A percentile compares a stretch with the other conserved stretches of the same genome.
Evolutionary conservation across 2,888 invertebrate genomes (phyloP).

Genomic region (Drosophila neonasuta): DNA sequence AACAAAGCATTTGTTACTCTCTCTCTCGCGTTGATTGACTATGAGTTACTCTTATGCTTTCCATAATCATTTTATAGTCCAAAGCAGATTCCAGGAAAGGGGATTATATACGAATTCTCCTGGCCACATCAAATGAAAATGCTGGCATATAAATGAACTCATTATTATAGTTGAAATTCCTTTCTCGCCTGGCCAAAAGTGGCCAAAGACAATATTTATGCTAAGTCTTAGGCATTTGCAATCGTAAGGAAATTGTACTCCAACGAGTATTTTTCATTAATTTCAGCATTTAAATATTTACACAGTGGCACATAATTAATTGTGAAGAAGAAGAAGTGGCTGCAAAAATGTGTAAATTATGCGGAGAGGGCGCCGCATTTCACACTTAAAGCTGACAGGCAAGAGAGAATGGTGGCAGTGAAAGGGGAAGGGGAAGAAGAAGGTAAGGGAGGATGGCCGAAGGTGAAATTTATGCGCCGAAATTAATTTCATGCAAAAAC

Average conservation of each 20-base stretch:
- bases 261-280: constrained; percentile 70
- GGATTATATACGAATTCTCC: constrained; percentile 4
- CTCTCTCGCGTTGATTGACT: constrained; percentile 16
- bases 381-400: constrained; percentile 75
- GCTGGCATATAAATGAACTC: constrained; percentile 76
- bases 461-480: constrained; percentile 76
- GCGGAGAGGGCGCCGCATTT: constrained; percentile 69
- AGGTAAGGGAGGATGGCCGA: constrained; percentile 46
- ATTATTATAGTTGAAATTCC: constrained; percentile 50
- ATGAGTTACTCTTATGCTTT: constrained; percentile 14
- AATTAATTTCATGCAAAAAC: constrained; percentile 78
- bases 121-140: constrained; percentile 40
- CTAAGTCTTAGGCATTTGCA: constrained; percentile 56
- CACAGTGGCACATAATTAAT: constrained; percentile 72
- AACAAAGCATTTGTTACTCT: constrained; percentile 3
- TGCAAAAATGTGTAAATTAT: constrained; percentile 73
- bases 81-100: background rate
- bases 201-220: constrained; percentile 62
- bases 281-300: constrained; percentile 74
- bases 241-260: constrained; percentile 60
- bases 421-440: background rate
- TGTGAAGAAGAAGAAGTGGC: constrained; percentile 55
- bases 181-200: constrained; percentile 19
- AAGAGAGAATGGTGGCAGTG: background rate
- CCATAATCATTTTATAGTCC: constrained; percentile 10